A percentile compares a stretch with the other conserved stretches of the same genome.
phyloP scores from a whole-genome alignment of 2,888 invertebrate species.

The Eremobia ochroleuca region DNA sequence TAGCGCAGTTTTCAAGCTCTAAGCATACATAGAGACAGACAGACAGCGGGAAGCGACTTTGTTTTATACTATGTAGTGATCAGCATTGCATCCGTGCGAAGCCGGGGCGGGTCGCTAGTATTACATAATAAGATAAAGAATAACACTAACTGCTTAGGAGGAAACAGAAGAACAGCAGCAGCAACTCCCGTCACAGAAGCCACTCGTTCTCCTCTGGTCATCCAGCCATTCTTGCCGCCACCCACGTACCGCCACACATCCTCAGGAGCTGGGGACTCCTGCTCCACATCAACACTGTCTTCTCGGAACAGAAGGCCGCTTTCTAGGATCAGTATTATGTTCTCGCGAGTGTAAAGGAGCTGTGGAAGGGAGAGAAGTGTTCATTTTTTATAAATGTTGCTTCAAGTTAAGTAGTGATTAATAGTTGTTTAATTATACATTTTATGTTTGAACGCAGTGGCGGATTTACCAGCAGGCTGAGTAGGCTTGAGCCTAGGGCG shows the following conservation, averaged over 20 bases:
- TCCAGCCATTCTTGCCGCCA: constrained; percentile 77
- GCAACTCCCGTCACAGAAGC: constrained; percentile 61
- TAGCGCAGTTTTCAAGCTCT: too few species aligned
- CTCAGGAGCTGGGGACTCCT: constrained; percentile 78
- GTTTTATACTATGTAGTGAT: too few species aligned
- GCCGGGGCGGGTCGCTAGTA: too few species aligned
- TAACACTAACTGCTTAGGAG: constrained; percentile 77
- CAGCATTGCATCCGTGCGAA: too few species aligned
- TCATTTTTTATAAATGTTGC: too few species aligned
- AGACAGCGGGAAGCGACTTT: too few species aligned
- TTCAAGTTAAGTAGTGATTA: too few species aligned
- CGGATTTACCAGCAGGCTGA: too few species aligned
- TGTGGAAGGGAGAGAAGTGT: constrained; percentile 63
- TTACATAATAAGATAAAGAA: neutral
- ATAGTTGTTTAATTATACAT: too few species aligned
- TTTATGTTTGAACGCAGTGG: too few species aligned
- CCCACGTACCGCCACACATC: constrained; percentile 78
- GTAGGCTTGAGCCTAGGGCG: too few species aligned
- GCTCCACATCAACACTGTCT: constrained; percentile 85
- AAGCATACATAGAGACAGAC: too few species aligned
- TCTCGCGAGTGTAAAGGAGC: constrained; percentile 79
- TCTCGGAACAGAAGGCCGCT: constrained; percentile 87
- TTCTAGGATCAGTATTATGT: constrained; percentile 83
- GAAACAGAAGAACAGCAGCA: constrained; percentile 72
- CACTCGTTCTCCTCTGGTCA: constrained; percentile 80